Conservation (phyloP, 2,113 vertebrate genomes). For the Tachycineta bicolor region DNA sequence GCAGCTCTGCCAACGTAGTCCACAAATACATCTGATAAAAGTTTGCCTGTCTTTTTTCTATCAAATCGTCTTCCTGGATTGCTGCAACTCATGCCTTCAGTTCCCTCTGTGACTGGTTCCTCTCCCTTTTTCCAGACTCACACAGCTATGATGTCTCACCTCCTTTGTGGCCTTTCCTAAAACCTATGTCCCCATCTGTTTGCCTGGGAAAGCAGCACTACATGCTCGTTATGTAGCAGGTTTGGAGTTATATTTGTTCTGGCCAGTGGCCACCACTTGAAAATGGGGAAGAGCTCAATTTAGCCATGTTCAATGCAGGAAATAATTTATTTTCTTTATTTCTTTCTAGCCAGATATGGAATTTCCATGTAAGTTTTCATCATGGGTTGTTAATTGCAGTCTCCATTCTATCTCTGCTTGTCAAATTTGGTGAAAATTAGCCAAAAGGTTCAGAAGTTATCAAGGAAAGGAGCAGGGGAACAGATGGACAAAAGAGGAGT, state of each 20-base stretch:
- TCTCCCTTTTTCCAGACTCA: background rate
- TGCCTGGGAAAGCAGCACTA: background rate
- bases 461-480: constrained; percentile 36
- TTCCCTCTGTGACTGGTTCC: background rate
- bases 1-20: background rate
- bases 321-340: background rate
- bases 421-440: constrained; percentile 30
- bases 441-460: constrained; percentile 47
- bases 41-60: background rate
- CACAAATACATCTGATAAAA: background rate
- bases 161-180: background rate
- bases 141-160: accelerated
- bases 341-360: background rate
- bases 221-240: background rate
- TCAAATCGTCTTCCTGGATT: background rate
- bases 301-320: background rate
- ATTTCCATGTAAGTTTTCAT: background rate
- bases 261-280: background rate
- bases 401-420: background rate
- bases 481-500: constrained; percentile 44
- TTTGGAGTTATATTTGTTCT: background rate
- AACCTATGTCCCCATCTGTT: background rate
- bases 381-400: background rate
- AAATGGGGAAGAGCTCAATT: background rate
- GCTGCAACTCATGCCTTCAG: background rate